A percentile compares a stretch with the other conserved stretches of the same genome.
phyloP scores from a whole-genome alignment of 2,113 vertebrate genomes.

The Sterna hirundo region DNA sequence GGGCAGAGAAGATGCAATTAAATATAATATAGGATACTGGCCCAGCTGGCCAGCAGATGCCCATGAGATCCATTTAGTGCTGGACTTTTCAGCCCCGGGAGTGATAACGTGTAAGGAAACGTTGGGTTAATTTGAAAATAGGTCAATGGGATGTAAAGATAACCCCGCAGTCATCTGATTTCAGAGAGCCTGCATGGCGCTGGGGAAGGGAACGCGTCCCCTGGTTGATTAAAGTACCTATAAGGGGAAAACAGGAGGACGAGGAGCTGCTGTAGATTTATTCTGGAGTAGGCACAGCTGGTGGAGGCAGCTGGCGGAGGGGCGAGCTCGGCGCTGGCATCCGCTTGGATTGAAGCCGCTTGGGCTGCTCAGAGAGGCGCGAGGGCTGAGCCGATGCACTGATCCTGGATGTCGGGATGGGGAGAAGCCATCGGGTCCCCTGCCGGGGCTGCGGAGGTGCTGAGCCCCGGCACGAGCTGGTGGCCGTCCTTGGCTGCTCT shows the following conservation, averaged over 20 bases:
- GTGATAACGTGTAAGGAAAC: not conserved
- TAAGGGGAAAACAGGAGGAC: slow-evolving; percentile 25
- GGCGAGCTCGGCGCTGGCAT: not conserved
- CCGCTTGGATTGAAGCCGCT: not conserved
- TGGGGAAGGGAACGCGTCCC: not conserved
- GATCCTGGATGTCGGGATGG: not conserved
- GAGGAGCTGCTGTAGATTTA: slow-evolving; percentile 11
- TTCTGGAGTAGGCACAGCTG: slow-evolving; percentile 59
- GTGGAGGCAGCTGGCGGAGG: slow-evolving; percentile 55
- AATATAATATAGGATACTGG: not conserved
- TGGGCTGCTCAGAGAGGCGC: not conserved
- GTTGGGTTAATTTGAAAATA: slow-evolving; percentile 34
- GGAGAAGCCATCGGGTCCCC: not conserved
- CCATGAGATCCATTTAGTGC: not conserved
- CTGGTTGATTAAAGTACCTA: slow-evolving; percentile 5
- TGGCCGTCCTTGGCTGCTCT: not conserved
- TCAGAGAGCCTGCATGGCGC: not conserved
- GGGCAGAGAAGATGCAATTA: not conserved
- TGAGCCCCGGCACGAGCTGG: accelerated
- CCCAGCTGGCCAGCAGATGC: not conserved
- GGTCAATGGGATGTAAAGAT: slow-evolving; percentile 39
- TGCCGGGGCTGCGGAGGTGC: not conserved
- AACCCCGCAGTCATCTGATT: not conserved
- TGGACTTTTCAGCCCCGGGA: not conserved
- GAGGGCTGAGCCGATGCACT: not conserved